These are phyloP conservation scores for Xiphorhynchus erythropygius DNA, from an alignment of 2,797 vertebrate genomes.

Conservation along the genomic window DNA sequence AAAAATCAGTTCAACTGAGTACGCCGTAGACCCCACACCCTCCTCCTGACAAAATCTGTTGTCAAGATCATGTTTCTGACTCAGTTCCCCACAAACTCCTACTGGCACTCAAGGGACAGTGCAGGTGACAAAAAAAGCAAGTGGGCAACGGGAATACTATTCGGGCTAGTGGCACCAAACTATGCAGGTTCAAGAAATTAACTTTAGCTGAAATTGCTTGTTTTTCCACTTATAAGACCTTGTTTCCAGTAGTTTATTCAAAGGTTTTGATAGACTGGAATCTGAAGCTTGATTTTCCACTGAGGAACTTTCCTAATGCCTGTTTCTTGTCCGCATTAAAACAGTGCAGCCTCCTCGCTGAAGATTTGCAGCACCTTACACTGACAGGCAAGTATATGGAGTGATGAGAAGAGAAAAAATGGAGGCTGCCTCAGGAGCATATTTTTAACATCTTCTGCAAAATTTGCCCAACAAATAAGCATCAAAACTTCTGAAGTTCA, in stretches of 20 bases:
- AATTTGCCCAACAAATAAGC: background rate
- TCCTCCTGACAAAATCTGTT: background rate
- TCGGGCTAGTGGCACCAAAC: background rate
- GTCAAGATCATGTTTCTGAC: accelerated
- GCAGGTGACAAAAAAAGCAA: background rate
- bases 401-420: background rate
- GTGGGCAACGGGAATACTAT: accelerated
- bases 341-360: background rate
- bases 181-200: background rate
- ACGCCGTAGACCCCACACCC: background rate
- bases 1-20: accelerated
- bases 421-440: background rate
- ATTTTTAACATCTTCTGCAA: background rate
- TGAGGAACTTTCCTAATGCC: background rate
- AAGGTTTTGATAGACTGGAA: background rate
- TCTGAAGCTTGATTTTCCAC: background rate
- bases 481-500: background rate
- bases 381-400: background rate
- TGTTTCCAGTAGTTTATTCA: background rate
- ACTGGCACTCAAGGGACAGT: background rate
- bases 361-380: background rate
- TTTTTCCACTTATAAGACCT: background rate
- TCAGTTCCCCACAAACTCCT: background rate
- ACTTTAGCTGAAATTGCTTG: background rate
- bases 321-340: background rate